phyloP scores from a whole-genome alignment of 2,888 invertebrate species.

The Calliphora vomitoria region DNA sequence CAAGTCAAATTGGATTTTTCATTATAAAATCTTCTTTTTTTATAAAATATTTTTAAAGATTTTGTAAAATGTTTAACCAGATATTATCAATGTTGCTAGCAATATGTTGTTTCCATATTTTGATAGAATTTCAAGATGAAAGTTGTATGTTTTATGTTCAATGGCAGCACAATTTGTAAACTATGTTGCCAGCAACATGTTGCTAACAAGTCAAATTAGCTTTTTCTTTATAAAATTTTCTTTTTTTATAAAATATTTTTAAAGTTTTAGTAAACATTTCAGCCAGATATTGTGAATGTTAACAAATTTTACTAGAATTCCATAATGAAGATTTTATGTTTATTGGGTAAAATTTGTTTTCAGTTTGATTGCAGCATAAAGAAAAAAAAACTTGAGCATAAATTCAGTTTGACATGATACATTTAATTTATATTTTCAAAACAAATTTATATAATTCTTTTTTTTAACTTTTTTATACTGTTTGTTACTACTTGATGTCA shows the following conservation, averaged over 20 bases:
- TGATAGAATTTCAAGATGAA: too few species aligned
- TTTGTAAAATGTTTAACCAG: too few species aligned
- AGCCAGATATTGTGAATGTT: background rate
- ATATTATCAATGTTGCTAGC: too few species aligned
- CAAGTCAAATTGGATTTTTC: too few species aligned
- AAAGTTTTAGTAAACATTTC: too few species aligned
- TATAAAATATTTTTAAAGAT: too few species aligned
- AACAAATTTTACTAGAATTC: background rate
- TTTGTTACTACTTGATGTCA: constrained; percentile 7
- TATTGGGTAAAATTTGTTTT: background rate
- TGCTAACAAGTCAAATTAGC: background rate
- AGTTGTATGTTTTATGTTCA: background rate
- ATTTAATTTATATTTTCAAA: constrained; percentile 44
- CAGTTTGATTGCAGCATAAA: background rate
- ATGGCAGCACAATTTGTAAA: background rate
- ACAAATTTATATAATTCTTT: constrained; percentile 29
- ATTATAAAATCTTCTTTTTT: too few species aligned
- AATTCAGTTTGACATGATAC: constrained; percentile 49
- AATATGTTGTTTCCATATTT: too few species aligned
- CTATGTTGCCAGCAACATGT: constrained; percentile 10
- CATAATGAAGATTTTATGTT: background rate
- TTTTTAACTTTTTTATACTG: background rate
- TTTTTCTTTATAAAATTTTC: too few species aligned
- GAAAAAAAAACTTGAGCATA: constrained; percentile 1
- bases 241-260: too few species aligned